A percentile compares a stretch with the other conserved stretches of the same genome.
phyloP scores from a whole-genome alignment of 2,888 invertebrate genomes.

The Blera fallax region DNA sequence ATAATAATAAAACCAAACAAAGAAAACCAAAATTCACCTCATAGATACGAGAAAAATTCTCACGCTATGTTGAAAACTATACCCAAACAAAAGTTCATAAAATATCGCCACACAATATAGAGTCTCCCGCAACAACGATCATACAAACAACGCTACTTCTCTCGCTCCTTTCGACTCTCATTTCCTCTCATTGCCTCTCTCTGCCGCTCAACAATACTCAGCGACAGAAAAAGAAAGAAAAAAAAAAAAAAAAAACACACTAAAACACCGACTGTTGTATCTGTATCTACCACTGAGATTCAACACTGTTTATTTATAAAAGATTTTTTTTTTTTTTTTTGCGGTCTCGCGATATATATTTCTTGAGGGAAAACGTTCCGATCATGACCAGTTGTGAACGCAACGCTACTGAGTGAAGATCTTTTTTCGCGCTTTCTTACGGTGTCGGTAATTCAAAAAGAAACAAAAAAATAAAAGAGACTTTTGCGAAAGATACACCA shows the following conservation, averaged over 20 bases:
- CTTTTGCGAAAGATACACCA: conserved; percentile 35
- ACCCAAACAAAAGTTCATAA: neutral
- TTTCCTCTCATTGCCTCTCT: conserved; percentile 46
- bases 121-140: neutral
- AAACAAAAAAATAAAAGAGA: neutral
- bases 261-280: neutral
- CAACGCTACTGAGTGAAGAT: conserved; percentile 80
- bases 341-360: conserved; percentile 65
- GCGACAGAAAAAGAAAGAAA: neutral
- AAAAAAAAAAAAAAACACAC: neutral
- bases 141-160: neutral
- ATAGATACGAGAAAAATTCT: conserved; percentile 12
- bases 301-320: conserved; percentile 46
- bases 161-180: conserved; percentile 4
- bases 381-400: conserved; percentile 79
- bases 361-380: conserved; percentile 60
- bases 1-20: conserved; percentile 26
- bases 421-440: conserved; percentile 72
- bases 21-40: conserved; percentile 39
- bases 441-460: conserved; percentile 20
- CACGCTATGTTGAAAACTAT: neutral
- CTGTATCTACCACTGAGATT: conserved; percentile 12
- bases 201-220: conserved; percentile 17
- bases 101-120: neutral
- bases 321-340: conserved; percentile 40